Percentiles rank a stretch among this genome's conserved stretches.
Evolutionary conservation across 2,113 vertebrate species (phyloP).

Genomic region (Stigmatopora argus): DNA sequence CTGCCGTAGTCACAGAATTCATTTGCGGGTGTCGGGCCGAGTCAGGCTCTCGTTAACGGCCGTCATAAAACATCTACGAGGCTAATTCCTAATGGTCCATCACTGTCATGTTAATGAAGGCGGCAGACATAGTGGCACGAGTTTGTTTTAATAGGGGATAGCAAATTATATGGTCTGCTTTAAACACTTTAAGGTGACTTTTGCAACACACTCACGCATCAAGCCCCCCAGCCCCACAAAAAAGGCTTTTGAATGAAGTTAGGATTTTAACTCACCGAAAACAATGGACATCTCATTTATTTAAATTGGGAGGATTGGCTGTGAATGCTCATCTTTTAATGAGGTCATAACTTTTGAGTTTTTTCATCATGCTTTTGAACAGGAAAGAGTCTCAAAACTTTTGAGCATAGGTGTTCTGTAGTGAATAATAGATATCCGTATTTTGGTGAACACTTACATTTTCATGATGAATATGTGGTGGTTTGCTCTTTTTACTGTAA

Average conservation of each 20-base stretch:
- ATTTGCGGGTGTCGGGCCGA: constrained; percentile 51
- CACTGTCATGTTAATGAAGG: constrained; percentile 46
- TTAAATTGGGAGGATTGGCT: no score
- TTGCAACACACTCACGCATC: background rate
- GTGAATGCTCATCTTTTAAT: no score
- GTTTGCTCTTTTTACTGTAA: no score
- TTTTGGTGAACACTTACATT: background rate
- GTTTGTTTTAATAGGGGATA: constrained; percentile 4
- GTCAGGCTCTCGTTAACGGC: constrained; percentile 45
- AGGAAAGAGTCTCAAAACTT: no score
- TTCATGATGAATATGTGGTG: background rate
- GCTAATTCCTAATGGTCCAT: constrained; percentile 44
- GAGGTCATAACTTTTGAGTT: no score
- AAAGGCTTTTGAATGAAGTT: background rate
- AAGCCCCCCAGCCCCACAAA: background rate
- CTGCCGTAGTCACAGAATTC: constrained; percentile 45
- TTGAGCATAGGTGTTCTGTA: background rate
- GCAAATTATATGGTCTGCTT: constrained; percentile 4
- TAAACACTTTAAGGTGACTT: constrained; percentile 8
- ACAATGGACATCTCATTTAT: no score
- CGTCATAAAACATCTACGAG: constrained; percentile 49
- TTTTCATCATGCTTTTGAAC: no score
- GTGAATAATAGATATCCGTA: background rate
- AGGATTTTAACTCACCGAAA: background rate
- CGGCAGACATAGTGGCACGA: background rate